These are phyloP conservation scores for Aplysia californica DNA, from an alignment of 1,140 invertebrate species.

Conservation along the genomic window DNA sequence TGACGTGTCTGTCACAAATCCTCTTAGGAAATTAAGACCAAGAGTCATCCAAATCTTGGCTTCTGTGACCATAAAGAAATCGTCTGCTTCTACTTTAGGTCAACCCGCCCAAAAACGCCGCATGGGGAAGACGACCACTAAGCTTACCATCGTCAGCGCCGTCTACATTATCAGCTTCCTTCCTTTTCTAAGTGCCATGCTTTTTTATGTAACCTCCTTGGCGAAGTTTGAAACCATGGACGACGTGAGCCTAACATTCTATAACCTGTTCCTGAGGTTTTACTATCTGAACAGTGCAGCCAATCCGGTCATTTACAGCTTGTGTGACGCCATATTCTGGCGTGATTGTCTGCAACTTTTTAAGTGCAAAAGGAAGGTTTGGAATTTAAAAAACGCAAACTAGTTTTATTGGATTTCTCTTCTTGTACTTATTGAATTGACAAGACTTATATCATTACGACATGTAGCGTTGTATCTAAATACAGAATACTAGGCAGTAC, in stretches of 20 bases:
- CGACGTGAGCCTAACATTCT: not conserved
- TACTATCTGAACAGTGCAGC: conserved; percentile 51
- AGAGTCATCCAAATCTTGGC: not conserved
- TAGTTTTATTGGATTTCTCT: too few relatives aligned
- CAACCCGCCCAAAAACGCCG: not conserved
- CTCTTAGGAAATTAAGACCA: too few relatives aligned
- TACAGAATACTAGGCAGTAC: too few relatives aligned
- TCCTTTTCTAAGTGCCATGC: conserved; percentile 40
- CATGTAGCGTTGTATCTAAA: too few relatives aligned
- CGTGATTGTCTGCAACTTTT: conserved; percentile 27
- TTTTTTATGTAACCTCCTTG: conserved; percentile 27
- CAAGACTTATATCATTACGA: too few relatives aligned
- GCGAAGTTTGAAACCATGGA: conserved; percentile 23
- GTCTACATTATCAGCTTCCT: conserved; percentile 44
- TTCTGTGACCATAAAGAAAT: not conserved
- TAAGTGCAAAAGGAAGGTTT: too few relatives aligned
- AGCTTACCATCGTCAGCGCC: conserved; percentile 46
- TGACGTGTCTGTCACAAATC: too few relatives aligned
- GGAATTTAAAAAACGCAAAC: too few relatives aligned
- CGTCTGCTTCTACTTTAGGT: not conserved
- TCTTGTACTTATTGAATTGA: too few relatives aligned
- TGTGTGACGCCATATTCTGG: conserved; percentile 42
- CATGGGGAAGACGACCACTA: conserved; percentile 32
- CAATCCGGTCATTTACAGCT: conserved; percentile 50
- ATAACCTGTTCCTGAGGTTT: conserved; percentile 41